Percentiles rank a stretch among this genome's conserved stretches.
phyloP scores from a whole-genome alignment of 2,888 invertebrate genomes.

The Tetranychus piercei region DNA sequence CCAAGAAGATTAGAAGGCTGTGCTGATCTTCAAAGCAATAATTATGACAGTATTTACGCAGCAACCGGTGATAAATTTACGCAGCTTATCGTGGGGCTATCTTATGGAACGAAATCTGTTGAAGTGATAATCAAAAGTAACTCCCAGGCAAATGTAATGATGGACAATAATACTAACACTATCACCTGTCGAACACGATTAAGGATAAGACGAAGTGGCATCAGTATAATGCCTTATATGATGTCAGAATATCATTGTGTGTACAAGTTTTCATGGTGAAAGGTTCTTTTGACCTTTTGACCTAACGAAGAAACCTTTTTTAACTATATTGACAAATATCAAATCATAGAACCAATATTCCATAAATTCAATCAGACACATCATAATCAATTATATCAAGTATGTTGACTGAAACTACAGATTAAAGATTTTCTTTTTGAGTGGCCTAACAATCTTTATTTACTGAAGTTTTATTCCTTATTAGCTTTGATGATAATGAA shows the following conservation, averaged over 20 bases:
- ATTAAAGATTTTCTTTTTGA: too few species aligned
- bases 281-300: neutral
- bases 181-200: slow-evolving; percentile 13
- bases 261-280: slow-evolving; percentile 20
- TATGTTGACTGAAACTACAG: too few species aligned
- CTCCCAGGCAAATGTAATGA: neutral
- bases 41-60: neutral
- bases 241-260: slow-evolving; percentile 20
- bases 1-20: neutral
- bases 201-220: slow-evolving; percentile 17
- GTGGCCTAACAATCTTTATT: too few species aligned
- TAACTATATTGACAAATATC: too few species aligned
- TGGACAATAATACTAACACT: slow-evolving; percentile 1
- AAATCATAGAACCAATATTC: too few species aligned
- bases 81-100: slow-evolving; percentile 15
- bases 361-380: too few species aligned
- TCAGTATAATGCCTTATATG: slow-evolving; percentile 19
- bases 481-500: too few species aligned
- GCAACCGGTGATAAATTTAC: slow-evolving; percentile 9
- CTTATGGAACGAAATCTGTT: slow-evolving; percentile 13
- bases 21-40: neutral
- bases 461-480: too few species aligned
- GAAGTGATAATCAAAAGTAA: slow-evolving; percentile 16
- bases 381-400: too few species aligned
- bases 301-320: too few species aligned